Conservation (phyloP, 2,797 vertebrate genomes). For the Threskiornis aethiopicus region DNA sequence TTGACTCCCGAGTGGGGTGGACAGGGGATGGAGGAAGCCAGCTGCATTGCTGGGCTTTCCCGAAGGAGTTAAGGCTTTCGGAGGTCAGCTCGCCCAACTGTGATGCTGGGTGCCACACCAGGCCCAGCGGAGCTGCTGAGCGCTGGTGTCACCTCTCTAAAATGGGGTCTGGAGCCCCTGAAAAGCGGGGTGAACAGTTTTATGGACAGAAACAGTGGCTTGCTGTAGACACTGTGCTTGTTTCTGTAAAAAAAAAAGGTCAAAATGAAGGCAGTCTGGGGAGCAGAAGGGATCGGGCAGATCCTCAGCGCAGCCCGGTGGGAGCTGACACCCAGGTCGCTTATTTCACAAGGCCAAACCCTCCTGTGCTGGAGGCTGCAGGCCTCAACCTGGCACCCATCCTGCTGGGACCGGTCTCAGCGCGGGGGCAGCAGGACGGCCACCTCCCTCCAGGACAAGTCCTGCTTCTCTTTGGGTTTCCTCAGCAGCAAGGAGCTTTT, state of each 20-base stretch:
- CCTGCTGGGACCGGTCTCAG: background rate
- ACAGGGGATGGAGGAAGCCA: background rate
- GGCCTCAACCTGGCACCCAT: background rate
- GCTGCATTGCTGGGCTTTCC: background rate
- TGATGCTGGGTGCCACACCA: background rate
- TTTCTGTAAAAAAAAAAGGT: background rate
- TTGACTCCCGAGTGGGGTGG: background rate
- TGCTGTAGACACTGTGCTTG: background rate
- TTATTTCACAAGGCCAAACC: background rate
- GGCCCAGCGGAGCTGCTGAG: background rate
- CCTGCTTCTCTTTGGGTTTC: background rate
- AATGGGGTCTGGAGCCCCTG: background rate
- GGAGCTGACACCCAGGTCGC: background rate
- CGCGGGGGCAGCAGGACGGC: fast-evolving
- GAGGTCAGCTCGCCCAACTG: background rate
- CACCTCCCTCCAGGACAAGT: background rate
- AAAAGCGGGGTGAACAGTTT: background rate
- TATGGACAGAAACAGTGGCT: background rate
- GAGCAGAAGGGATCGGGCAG: background rate
- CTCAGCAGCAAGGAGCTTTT: background rate
- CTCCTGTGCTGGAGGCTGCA: background rate
- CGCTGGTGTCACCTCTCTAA: background rate
- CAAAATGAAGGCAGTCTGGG: background rate
- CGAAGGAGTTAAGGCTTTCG: background rate
- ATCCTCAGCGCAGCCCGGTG: background rate